These are phyloP conservation scores for Phoxinus dragarum DNA, from an alignment of 2,797 vertebrate species.

Conservation along the genomic window DNA sequence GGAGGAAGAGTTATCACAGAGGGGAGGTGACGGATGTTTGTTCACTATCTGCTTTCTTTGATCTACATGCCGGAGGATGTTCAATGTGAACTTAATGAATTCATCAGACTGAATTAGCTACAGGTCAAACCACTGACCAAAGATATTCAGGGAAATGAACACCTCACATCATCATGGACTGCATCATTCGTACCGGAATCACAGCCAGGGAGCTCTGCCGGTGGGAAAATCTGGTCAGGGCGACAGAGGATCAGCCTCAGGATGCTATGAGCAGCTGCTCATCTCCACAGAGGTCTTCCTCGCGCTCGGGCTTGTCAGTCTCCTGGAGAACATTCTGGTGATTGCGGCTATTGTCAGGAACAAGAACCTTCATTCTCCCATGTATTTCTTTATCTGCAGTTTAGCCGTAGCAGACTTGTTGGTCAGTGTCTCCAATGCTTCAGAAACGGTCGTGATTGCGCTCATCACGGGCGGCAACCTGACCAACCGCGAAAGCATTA, in stretches of 20 bases:
- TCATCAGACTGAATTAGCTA: not conserved
- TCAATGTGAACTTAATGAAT: not conserved
- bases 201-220: constrained; percentile 50
- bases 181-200: constrained; percentile 55
- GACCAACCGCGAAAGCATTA: constrained; percentile 75
- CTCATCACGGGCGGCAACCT: constrained; percentile 80
- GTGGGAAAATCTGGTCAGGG: constrained; percentile 36
- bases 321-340: constrained; percentile 87
- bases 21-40: not conserved
- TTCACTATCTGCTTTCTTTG: constrained; percentile 8
- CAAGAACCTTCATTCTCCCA: constrained; percentile 89
- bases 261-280: constrained; percentile 86
- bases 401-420: constrained; percentile 88
- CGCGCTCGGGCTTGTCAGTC: constrained; percentile 84
- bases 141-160: constrained; percentile 52
- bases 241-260: constrained; percentile 50
- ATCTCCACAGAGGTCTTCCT: constrained; percentile 87
- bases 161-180: constrained; percentile 54
- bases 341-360: constrained; percentile 86
- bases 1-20: constrained; percentile 18
- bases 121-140: not conserved
- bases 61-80: constrained; percentile 11
- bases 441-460: constrained; percentile 86
- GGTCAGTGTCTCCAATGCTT: constrained; percentile 88
- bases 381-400: constrained; percentile 92